These are phyloP conservation scores for Morone chrysops DNA, from an alignment of 2,113 vertebrate genomes.

Conservation along the genomic window DNA sequence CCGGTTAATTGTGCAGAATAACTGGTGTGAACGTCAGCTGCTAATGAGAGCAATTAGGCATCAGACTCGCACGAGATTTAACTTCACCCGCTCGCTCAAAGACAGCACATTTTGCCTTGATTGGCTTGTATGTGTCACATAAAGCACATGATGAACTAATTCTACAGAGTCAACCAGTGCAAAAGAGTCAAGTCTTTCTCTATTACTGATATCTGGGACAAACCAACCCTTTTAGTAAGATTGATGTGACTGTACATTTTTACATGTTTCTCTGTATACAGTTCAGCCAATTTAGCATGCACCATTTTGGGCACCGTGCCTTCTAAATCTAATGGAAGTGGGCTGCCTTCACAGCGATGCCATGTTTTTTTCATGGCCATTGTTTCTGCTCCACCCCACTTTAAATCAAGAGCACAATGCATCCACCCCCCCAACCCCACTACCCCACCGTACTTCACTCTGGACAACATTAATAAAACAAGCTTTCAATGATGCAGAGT, in stretches of 20 bases:
- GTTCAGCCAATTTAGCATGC: slow-evolving; percentile 26
- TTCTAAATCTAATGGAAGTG: slow-evolving; percentile 68
- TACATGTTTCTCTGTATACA: slow-evolving; percentile 17
- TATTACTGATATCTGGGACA: not conserved
- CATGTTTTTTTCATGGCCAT: slow-evolving; percentile 84
- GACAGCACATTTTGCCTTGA: slow-evolving; percentile 46
- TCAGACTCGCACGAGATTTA: slow-evolving; percentile 64
- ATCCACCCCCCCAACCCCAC: slow-evolving; percentile 5
- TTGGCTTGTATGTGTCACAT: slow-evolving; percentile 63
- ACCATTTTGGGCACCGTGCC: slow-evolving; percentile 41
- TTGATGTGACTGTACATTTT: not conserved
- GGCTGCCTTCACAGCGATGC: slow-evolving; percentile 49
- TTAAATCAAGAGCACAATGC: slow-evolving; percentile 81
- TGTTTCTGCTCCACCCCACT: slow-evolving; percentile 82
- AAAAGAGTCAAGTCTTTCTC: not conserved
- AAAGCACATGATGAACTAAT: slow-evolving; percentile 36
- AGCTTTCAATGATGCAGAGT: slow-evolving; percentile 79
- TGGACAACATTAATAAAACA: slow-evolving; percentile 87
- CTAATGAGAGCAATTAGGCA: slow-evolving; percentile 84
- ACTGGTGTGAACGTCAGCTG: slow-evolving; percentile 72
- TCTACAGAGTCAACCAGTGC: slow-evolving; percentile 6
- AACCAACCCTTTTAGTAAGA: not conserved
- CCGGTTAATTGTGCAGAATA: slow-evolving; percentile 81
- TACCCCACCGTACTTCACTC: slow-evolving; percentile 66
- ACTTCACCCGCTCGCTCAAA: slow-evolving; percentile 50